Percentiles rank a stretch among this genome's conserved stretches.
These are phyloP conservation scores for Thamnaconus septentrionalis DNA, from an alignment of 2,113 vertebrate species.

Conservation along the genomic window DNA sequence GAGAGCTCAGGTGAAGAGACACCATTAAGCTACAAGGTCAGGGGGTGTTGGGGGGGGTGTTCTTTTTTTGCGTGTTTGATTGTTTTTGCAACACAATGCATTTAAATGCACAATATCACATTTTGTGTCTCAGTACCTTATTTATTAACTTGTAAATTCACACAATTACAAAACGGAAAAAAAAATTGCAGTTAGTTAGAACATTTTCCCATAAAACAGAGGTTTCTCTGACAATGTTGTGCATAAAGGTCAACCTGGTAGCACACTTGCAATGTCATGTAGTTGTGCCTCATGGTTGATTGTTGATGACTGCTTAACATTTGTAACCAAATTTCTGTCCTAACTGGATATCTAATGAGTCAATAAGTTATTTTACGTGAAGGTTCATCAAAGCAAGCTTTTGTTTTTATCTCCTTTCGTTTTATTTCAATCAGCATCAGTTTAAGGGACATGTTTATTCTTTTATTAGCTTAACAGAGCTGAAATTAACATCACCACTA, in stretches of 20 bases:
- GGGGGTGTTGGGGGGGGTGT: slow-evolving; percentile 14
- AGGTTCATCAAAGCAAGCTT: too few relatives aligned
- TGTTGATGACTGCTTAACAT: slow-evolving; percentile 7
- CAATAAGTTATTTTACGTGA: too few relatives aligned
- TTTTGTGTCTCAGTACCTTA: slow-evolving; percentile 22
- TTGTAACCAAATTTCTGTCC: slow-evolving; percentile 2
- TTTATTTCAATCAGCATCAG: too few relatives aligned
- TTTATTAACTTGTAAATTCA: slow-evolving; percentile 53
- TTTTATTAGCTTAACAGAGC: too few relatives aligned
- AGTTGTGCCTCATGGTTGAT: not conserved
- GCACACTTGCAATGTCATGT: not conserved
- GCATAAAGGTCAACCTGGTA: slow-evolving; percentile 1
- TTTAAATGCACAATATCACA: slow-evolving; percentile 6
- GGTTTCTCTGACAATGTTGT: not conserved
- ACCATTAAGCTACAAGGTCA: slow-evolving; percentile 64
- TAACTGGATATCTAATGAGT: not conserved
- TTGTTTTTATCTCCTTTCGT: too few relatives aligned
- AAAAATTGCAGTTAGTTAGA: slow-evolving; percentile 42
- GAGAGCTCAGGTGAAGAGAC: slow-evolving; percentile 80
- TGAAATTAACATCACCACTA: too few relatives aligned
- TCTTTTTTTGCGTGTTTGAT: not conserved
- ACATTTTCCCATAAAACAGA: not conserved
- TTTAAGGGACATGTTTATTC: too few relatives aligned
- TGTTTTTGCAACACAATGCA: slow-evolving; percentile 9
- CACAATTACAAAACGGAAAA: slow-evolving; percentile 24